Base-by-base conservation (phyloP, 1,140 invertebrate genomes). In the Zaprionus tsacasi region DNA sequence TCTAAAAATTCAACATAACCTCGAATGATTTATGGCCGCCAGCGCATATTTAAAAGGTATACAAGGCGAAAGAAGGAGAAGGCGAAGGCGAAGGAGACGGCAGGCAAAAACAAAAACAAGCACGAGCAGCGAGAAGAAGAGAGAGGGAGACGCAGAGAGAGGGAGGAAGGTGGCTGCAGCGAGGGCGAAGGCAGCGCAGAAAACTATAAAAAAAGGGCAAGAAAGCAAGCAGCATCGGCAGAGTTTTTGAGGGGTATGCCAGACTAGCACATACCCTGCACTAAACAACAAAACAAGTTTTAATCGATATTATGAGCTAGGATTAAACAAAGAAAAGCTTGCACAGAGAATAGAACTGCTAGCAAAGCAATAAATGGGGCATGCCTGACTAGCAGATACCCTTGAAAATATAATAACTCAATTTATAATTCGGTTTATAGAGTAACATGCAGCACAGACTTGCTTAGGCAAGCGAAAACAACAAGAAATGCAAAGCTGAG, bases 1-100 rank as follows among this genome's bases (percentile, higher is more conserved):
- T 89, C 86, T 89, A 89, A 89, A 88, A 89, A 89, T 89, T 85
- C 85, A 89, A 89, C 85, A 89, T 88, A 88, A 88, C 85, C 85
- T 88, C 85, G 78, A 88, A 88, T 89, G 85, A 89, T 89, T 89
- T 89, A 89, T 89, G 81, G 85, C 83, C 76, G 86, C 76, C 75
- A 90, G 85, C 86, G 76, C 85, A 89, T 85, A 89, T 89, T 89
- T 90, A 89, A 89, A 89, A 90, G 85, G 85, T 78, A 68, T 66
- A 83, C 68, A 82, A 79, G 68, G 63, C 70, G 69, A 43, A 58
- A 43, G 45, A 57, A 50, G 54, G n/a, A 21, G 21, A 82, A 79
- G 68, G 63, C 66, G 69, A 36, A 8, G 61, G 36, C 12, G 12
- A 38, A 4, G 36, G 6, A 12, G 38, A 40, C 6, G 38, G n/a